These are phyloP conservation scores for Ursus arctos DNA, from an alignment of 2,113 vertebrate genomes.

Conservation along the genomic window DNA sequence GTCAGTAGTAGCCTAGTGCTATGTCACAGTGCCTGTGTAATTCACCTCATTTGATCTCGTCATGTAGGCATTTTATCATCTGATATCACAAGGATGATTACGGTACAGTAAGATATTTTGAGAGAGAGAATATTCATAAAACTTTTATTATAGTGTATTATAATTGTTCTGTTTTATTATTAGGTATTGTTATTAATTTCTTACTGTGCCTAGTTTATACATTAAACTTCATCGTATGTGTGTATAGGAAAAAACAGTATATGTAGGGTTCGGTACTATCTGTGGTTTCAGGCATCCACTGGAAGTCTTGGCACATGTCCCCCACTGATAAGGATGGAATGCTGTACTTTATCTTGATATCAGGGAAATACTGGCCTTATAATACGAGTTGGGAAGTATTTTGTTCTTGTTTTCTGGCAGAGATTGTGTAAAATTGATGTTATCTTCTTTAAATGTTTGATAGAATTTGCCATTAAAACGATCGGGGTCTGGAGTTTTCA, in stretches of 20 bases:
- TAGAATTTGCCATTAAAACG: slow-evolving; percentile 33
- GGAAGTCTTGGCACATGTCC: neutral
- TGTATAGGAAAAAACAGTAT: neutral
- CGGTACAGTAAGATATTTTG: neutral
- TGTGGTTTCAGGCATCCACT: neutral
- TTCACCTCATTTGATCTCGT: neutral
- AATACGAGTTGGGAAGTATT: neutral
- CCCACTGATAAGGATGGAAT: neutral
- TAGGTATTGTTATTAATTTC: neutral
- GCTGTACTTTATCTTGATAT: neutral
- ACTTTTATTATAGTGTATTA: neutral
- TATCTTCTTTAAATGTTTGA: neutral
- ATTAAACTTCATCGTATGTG: neutral
- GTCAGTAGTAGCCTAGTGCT: neutral
- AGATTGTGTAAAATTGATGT: neutral
- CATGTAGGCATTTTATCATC: neutral
- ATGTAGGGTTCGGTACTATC: neutral
- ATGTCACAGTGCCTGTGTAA: neutral
- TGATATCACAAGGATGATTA: neutral
- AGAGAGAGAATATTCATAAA: neutral
- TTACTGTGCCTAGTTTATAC: neutral
- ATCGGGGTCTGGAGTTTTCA: neutral
- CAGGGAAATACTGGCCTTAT: neutral
- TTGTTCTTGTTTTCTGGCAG: neutral
- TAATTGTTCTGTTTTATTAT: neutral